Percentiles rank a stretch among this genome's conserved stretches.
These are phyloP conservation scores for Erythrolamprus reginae DNA, from an alignment of 2,113 vertebrate genomes.

Conservation along the genomic window DNA sequence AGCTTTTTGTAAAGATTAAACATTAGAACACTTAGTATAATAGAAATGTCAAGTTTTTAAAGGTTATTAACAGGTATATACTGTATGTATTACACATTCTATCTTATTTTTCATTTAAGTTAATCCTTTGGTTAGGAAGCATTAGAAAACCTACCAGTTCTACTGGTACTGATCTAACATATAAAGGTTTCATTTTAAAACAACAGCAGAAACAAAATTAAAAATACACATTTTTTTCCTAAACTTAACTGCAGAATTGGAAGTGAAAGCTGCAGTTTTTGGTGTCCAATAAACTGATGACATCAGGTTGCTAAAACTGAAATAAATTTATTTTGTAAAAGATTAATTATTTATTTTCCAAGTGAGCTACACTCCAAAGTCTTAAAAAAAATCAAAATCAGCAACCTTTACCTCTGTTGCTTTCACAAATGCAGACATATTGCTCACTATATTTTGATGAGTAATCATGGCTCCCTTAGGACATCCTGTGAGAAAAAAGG, in stretches of 20 bases:
- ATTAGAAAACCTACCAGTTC: neutral
- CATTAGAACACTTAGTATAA: neutral
- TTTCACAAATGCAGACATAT: constrained; percentile 86
- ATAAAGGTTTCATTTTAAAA: neutral
- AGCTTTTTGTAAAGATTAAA: neutral
- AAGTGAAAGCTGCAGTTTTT: neutral
- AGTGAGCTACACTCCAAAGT: neutral
- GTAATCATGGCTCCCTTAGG: constrained; percentile 94
- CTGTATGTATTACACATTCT: too few relatives aligned
- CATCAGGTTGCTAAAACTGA: neutral
- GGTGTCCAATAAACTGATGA: neutral
- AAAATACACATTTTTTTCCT: too few relatives aligned
- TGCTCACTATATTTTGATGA: constrained; percentile 86
- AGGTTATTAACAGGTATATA: neutral
- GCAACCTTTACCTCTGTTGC: constrained; percentile 80
- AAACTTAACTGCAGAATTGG: neutral
- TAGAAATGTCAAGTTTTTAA: neutral
- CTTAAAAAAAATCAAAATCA: neutral
- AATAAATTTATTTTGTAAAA: neutral
- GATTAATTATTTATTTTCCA: neutral
- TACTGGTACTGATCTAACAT: neutral
- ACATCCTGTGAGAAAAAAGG: constrained; percentile 73
- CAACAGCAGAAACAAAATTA: neutral
- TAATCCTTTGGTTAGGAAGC: neutral
- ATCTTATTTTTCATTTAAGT: neutral